Evolutionary conservation across 2,797 vertebrate species (phyloP), one percentile per base, ranked within the genome.

Genomic region (Semaprochilodus insignis): DNA sequence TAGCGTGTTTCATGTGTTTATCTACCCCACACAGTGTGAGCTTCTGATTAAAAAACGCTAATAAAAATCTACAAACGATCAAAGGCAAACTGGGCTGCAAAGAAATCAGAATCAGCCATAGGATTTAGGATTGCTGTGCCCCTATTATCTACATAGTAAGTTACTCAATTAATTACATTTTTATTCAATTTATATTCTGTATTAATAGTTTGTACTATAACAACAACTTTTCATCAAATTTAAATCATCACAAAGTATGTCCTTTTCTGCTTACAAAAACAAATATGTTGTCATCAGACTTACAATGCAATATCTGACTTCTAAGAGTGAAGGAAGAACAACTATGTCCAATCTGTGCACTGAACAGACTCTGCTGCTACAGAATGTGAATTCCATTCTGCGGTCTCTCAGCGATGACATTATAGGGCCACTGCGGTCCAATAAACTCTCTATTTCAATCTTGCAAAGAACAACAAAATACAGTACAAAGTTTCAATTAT

Each of bases 341-440:
- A 40, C 44, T 4, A 5, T 11, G 25, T 23, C 25, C 34, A 27
- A 23, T 54, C 27, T 57, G 31, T 11, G 31, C 1, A 19, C 34
- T 27, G n/a, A 34, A 62, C 66, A 73, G 70, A n/a, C 65, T 70
- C 59, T 48, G 11, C 44, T 70, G 31, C 52, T 31, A 40, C 67
- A 54, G 31, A 36, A 73, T 62, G 60, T 25, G 52, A 69, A 77
- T 82, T 82, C 55, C 74, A 48, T 63, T 72, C 81, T 75, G 84
- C 16, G 82, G 82, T 86, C 74, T 44, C 82, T 73, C 59, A 25
- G 82, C 74, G 82, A 84, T 88, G 87, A 86, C 82, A 84, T 86
- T 86, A 84, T 69, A 74, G 78, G 74, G 77, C 84, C 82, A 74
- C 51, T 77, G 86, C 36, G 80, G 82, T 88, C 81, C 85, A 83